Conservation (phyloP, 2,888 invertebrate species). For the Spisula solida region DNA sequence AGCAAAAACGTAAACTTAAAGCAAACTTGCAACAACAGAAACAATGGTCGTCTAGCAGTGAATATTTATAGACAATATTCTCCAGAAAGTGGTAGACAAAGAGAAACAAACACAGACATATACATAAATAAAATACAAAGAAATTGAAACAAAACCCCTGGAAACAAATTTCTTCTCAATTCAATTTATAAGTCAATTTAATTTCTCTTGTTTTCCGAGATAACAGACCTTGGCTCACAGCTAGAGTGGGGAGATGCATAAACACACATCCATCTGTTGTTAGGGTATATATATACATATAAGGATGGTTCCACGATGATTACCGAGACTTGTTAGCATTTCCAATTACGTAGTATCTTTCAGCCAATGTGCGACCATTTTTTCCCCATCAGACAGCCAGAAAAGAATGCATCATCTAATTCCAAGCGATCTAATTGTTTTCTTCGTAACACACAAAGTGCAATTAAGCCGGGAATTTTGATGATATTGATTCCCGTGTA, state of each 20-base stretch:
- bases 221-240: slow-evolving; percentile 5
- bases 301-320: slow-evolving; percentile 16
- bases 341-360: slow-evolving; percentile 44
- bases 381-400: slow-evolving; percentile 38
- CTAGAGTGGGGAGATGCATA: slow-evolving; percentile 3
- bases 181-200: slow-evolving; percentile 31
- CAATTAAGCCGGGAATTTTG: slow-evolving; percentile 58
- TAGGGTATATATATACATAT: not conserved
- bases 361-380: slow-evolving; percentile 27
- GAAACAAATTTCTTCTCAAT: slow-evolving; percentile 31
- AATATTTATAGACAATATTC: slow-evolving; percentile 19
- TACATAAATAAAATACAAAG: slow-evolving; percentile 27
- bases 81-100: slow-evolving; percentile 20
- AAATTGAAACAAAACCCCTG: slow-evolving; percentile 28
- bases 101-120: slow-evolving; percentile 23
- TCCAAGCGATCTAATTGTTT: slow-evolving; percentile 45
- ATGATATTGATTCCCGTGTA: slow-evolving; percentile 49
- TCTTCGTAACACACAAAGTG: slow-evolving; percentile 44
- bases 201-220: slow-evolving; percentile 24
- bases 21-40: not conserved
- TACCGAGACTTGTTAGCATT: slow-evolving; percentile 35
- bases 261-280: not conserved
- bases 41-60: not conserved
- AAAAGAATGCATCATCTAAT: slow-evolving; percentile 37
- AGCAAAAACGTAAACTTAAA: not conserved